These are phyloP conservation scores for Nycticorax nycticorax DNA, from an alignment of 2,113 vertebrate species.

Conservation along the genomic window DNA sequence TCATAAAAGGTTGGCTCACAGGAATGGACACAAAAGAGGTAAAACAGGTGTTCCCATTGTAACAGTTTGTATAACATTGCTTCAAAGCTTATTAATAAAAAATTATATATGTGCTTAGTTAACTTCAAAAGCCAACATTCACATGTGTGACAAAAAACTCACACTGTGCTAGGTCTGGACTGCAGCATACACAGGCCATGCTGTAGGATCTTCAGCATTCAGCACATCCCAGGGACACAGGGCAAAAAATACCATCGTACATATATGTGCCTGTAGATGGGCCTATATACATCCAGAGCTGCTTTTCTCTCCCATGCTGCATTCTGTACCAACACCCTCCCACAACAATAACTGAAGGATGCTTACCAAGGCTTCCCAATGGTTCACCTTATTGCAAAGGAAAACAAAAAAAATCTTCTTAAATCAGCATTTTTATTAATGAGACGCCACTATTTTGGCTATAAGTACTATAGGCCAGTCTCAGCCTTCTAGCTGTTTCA, in stretches of 20 bases:
- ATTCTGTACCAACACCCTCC: not conserved
- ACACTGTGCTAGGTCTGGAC: not conserved
- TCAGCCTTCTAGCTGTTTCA: not conserved
- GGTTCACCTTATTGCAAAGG: not conserved
- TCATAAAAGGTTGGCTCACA: slow-evolving; percentile 24
- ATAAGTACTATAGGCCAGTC: not conserved
- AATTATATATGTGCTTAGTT: not conserved
- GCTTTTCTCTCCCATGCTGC: not conserved
- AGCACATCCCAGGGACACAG: not conserved
- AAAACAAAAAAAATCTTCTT: not conserved
- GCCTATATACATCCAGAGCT: not conserved
- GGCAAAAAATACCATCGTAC: not conserved
- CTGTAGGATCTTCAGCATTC: not conserved
- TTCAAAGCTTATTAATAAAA: slow-evolving; percentile 25
- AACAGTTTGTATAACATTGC: not conserved
- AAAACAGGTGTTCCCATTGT: slow-evolving; percentile 29
- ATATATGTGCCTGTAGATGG: not conserved
- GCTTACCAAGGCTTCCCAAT: not conserved
- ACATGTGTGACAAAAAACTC: not conserved
- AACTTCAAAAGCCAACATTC: not conserved
- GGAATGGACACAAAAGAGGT: not conserved
- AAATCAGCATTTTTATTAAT: not conserved
- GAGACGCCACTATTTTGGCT: not conserved
- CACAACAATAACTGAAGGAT: not conserved
- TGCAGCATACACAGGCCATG: not conserved